Evolutionary conservation across 2,888 invertebrate genomes (phyloP).

Genomic region (Lasioglossum vierecki): DNA sequence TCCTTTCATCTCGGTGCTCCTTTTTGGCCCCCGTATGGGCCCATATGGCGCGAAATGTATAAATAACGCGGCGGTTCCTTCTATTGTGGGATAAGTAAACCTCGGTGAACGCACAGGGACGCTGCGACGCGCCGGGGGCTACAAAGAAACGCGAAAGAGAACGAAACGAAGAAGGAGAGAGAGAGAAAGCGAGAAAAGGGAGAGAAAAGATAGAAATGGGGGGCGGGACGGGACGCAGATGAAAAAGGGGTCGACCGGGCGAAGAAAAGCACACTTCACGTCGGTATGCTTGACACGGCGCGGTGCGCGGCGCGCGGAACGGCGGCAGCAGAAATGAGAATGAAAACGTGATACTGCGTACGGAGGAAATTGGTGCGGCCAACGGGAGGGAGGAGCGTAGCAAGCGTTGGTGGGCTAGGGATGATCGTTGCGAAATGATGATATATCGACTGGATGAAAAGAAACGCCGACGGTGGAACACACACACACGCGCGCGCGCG

Average conservation of each 20-base stretch:
- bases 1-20: slow-evolving; percentile 32
- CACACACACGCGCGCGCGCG: not conserved
- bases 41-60: slow-evolving; percentile 78
- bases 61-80: slow-evolving; percentile 75
- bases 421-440: slow-evolving; percentile 20
- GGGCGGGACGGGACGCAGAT: slow-evolving; percentile 4
- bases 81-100: slow-evolving; percentile 77
- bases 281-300: slow-evolving; percentile 63
- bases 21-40: slow-evolving; percentile 67
- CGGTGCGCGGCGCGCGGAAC: no score
- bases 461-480: slow-evolving; percentile 6
- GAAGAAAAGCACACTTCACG: slow-evolving; percentile 57
- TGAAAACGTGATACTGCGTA: slow-evolving; percentile 68
- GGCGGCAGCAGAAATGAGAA: slow-evolving; percentile 64
- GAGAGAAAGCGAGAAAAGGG: no score
- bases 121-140: not conserved
- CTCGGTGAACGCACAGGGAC: slow-evolving; percentile 33
- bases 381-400: slow-evolving; percentile 19
- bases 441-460: slow-evolving; percentile 32
- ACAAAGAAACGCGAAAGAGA: slow-evolving; percentile 30
- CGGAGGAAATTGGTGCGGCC: slow-evolving; percentile 63
- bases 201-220: slow-evolving; percentile 8
- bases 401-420: slow-evolving; percentile 18
- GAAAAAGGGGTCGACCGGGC: slow-evolving; percentile 14
- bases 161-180: no score